phyloP scores from a whole-genome alignment of 92 coral and sea anemone species.

The Muricea muricata region DNA sequence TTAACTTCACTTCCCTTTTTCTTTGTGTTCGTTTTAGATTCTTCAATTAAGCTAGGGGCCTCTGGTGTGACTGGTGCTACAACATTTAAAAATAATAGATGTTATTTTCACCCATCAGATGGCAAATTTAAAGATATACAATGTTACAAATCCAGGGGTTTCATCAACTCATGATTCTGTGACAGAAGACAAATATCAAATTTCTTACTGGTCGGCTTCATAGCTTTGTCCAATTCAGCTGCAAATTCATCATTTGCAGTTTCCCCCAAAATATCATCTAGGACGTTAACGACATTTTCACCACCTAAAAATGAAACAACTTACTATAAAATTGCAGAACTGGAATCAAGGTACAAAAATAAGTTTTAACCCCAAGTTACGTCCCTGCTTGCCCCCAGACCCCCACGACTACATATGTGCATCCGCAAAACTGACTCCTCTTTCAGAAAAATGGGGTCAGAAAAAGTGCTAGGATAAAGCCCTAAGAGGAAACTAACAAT shows the following conservation, averaged over 20 bases:
- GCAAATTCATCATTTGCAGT: conserved; percentile 98
- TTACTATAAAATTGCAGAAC: background rate
- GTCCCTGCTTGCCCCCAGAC: too few species aligned
- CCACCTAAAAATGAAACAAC: conserved; percentile 52
- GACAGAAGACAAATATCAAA: background rate
- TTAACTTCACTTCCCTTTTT: conserved; percentile 13
- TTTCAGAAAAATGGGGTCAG: too few species aligned
- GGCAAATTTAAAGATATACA: background rate
- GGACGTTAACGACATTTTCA: conserved; percentile 92
- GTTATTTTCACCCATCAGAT: too few species aligned
- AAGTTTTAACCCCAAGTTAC: too few species aligned
- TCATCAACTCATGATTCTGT: too few species aligned
- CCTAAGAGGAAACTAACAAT: too few species aligned
- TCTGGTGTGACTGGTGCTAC: conserved; percentile 19
- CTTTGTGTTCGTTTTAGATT: conserved; percentile 33
- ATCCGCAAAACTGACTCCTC: too few species aligned
- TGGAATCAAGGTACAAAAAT: too few species aligned
- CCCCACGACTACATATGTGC: too few species aligned
- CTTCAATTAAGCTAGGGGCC: conserved; percentile 33
- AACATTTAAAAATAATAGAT: background rate
- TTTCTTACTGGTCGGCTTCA: conserved; percentile 60
- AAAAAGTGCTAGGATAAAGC: too few species aligned
- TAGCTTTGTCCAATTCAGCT: conserved; percentile 86
- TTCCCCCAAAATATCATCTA: conserved; percentile 94
- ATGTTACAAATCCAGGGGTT: too few species aligned